Evolutionary conservation across 2,113 vertebrate species (phyloP), one percentile per base, ranked within the genome.

Genomic region (Tetrao urogallus): DNA sequence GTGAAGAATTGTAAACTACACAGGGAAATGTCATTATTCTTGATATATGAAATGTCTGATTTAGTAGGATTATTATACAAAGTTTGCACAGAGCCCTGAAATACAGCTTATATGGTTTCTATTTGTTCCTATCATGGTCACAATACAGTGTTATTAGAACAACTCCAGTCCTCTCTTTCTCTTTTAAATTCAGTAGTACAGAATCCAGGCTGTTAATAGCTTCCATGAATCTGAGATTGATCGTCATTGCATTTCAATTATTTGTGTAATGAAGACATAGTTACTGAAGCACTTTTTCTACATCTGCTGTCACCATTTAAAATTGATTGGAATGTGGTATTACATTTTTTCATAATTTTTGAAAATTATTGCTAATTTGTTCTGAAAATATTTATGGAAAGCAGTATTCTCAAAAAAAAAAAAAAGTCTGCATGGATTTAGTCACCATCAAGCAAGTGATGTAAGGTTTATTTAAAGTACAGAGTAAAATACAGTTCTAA

Each of bases 391-490:
- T 56, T 57, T 71, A 38, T 14, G 48, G 32, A 89, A 64, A 20
- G 7, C 8, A 58, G 13, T 36, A 56, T 56, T 72, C 8, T 67
- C 12, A 61, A 38, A 38, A 38, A 61, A 65, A 91, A 47, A 15
- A 18, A 92, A 60, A 92, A 27, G 10, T 73, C 27, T 80, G 3
- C 52, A 65, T 38, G 38, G 30, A 50, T 77, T 28, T 30, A 66
- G 8, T 43, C 63, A 40, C 45, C 25, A 65, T 45, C 13, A 87
- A 86, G 11, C 25, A 86, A 70, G 86, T 76, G 0, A 82, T 61
- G 6, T 27, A 64, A 83, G 28, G 18, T 72, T 42, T 79, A 94
- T 82, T 92, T 90, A 94, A 83, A 76, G 83, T 76, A 57, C 47
- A 63, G 17, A 92, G 48, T 76, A 57, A 85, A 87, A 73, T 80